phyloP scores from a whole-genome alignment of 2,888 invertebrate genomes.

The Apamea epomidion region DNA sequence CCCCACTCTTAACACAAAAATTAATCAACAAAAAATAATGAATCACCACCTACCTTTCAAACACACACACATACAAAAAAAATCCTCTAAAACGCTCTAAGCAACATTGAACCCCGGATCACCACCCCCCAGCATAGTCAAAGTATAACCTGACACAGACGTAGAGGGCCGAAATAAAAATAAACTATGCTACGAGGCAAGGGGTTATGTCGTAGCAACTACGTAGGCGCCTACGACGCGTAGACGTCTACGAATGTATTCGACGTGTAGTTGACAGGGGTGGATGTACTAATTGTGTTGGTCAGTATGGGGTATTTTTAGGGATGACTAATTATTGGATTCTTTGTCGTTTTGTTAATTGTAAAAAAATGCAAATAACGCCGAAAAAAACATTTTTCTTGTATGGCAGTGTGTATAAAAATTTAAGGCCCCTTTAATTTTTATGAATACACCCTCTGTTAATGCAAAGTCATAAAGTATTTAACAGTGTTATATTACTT shows the following conservation, averaged over 20 bases:
- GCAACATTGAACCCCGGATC: constrained; percentile 16
- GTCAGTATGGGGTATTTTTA: constrained; percentile 19
- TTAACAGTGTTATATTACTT: background rate
- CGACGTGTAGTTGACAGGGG: constrained; percentile 20
- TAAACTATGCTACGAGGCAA: constrained; percentile 50
- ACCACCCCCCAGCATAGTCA: constrained; percentile 14
- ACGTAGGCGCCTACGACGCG: constrained; percentile 59
- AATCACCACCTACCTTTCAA: background rate
- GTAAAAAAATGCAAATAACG: background rate
- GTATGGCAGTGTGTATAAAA: background rate
- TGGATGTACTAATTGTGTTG: background rate
- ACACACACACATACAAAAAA: constrained; percentile 5
- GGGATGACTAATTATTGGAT: background rate
- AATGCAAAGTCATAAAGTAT: background rate
- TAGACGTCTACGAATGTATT: constrained; percentile 49
- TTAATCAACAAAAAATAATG: background rate
- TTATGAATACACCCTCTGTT: background rate
- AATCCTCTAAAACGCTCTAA: constrained; percentile 39
- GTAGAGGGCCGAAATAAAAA: constrained; percentile 52
- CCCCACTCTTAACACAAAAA: background rate
- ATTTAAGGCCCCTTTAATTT: too few relatives aligned
- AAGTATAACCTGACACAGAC: constrained; percentile 30
- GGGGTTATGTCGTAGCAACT: constrained; percentile 50
- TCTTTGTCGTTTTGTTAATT: background rate
- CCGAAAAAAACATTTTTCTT: background rate